phyloP scores from a whole-genome alignment of 2,113 vertebrate species.

The Epinephelus fuscoguttatus region DNA sequence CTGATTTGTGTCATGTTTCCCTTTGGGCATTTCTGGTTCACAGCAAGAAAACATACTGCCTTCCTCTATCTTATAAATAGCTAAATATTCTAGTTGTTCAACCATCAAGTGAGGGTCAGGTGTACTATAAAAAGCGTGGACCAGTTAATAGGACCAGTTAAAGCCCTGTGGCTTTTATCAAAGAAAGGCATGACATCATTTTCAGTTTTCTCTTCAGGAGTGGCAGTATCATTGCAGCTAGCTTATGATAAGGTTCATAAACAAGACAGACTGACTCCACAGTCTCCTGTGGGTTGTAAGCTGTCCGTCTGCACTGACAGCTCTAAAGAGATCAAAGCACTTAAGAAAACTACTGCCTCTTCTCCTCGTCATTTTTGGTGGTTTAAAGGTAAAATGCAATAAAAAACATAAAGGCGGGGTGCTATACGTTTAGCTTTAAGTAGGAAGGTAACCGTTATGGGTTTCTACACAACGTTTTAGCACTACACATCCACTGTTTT shows the following conservation, averaged over 20 bases:
- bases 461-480: background rate
- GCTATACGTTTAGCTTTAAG: constrained; percentile 27
- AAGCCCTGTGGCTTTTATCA: background rate
- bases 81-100: background rate
- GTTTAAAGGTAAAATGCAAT: background rate
- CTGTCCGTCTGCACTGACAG: constrained; percentile 13
- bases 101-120: background rate
- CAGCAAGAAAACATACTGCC: background rate
- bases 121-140: background rate
- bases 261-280: constrained; percentile 30
- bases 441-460: constrained; percentile 12
- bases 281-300: background rate
- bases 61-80: background rate
- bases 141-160: background rate
- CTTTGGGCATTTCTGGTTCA: background rate
- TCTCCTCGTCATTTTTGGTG: background rate
- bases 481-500: constrained; percentile 10
- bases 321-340: background rate
- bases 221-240: constrained; percentile 56
- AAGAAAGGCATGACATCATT: background rate
- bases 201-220: constrained; percentile 17
- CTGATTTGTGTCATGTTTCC: background rate
- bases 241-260: constrained; percentile 32
- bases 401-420: constrained; percentile 26
- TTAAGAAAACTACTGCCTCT: background rate